Evolutionary conservation across 2,797 vertebrate species (phyloP).

Genomic region (Serranus cabrilla): DNA sequence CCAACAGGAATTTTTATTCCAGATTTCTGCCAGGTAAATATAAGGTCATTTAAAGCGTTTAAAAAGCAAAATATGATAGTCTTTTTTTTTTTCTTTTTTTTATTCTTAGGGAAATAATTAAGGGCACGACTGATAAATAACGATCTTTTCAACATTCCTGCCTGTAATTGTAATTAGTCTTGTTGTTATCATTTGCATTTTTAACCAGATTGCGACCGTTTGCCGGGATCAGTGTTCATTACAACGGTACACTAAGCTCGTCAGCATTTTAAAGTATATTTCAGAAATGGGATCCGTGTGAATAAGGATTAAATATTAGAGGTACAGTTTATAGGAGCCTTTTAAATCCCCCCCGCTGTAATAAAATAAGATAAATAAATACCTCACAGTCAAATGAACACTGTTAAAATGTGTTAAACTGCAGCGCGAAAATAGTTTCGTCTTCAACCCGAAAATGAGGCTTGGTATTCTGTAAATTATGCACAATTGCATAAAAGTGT

Average conservation of each 20-base stretch:
- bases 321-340: neutral
- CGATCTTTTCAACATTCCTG: neutral
- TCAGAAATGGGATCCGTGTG: neutral
- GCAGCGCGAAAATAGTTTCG: constrained; percentile 74
- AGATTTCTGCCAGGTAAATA: neutral
- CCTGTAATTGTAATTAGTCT: neutral
- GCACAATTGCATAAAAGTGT: constrained; percentile 86
- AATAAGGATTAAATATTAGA: constrained; percentile 2
- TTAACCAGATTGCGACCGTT: neutral
- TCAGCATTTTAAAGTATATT: neutral
- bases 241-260: neutral
- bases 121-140: neutral
- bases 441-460: constrained; percentile 82
- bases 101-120: neutral
- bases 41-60: neutral
- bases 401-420: constrained; percentile 87
- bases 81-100: neutral
- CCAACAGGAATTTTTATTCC: neutral
- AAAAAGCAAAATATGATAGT: constrained; percentile 1
- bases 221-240: neutral
- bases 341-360: neutral
- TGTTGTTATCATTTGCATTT: neutral
- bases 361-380: constrained; percentile 1
- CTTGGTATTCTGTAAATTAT: constrained; percentile 84
- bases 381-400: constrained; percentile 21